A percentile compares a stretch with the other conserved stretches of the same genome.
phyloP scores from a whole-genome alignment of 92 coral and sea anemone species.

The Actinernus sp. region DNA sequence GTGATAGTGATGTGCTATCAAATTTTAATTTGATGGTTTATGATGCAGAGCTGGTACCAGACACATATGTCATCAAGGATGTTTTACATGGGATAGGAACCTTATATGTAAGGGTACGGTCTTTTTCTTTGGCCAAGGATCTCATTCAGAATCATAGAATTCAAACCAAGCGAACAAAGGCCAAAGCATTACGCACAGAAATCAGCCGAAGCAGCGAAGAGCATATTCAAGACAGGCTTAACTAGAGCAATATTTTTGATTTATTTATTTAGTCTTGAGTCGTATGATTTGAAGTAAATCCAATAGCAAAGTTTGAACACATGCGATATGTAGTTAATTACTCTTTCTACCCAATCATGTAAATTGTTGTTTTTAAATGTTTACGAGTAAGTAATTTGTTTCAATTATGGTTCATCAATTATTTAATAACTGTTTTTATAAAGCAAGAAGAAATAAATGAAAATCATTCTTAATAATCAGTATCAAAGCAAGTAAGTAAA shows the following conservation, averaged over 20 bases:
- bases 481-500: too few species aligned
- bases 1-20: constrained; percentile 16
- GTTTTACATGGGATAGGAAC: constrained; percentile 22
- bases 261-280: neutral
- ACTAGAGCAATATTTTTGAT: constrained; percentile 5
- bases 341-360: too few species aligned
- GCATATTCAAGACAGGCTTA: neutral
- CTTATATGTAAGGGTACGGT: constrained; percentile 35
- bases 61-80: constrained; percentile 33
- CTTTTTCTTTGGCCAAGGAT: constrained; percentile 50
- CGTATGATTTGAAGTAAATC: neutral
- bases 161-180: too few species aligned
- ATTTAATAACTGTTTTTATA: too few species aligned
- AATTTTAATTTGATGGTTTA: constrained; percentile 6
- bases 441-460: too few species aligned
- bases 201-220: constrained; percentile 24
- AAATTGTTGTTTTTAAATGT: too few species aligned
- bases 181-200: constrained; percentile 46
- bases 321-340: too few species aligned
- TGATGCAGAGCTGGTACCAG: constrained; percentile 13
- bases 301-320: too few species aligned
- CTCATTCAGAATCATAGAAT: constrained; percentile 34
- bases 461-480: too few species aligned
- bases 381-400: too few species aligned
- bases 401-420: too few species aligned